phyloP scores from a whole-genome alignment of 2,888 invertebrate genomes.

The Therioaphis trifolii region DNA sequence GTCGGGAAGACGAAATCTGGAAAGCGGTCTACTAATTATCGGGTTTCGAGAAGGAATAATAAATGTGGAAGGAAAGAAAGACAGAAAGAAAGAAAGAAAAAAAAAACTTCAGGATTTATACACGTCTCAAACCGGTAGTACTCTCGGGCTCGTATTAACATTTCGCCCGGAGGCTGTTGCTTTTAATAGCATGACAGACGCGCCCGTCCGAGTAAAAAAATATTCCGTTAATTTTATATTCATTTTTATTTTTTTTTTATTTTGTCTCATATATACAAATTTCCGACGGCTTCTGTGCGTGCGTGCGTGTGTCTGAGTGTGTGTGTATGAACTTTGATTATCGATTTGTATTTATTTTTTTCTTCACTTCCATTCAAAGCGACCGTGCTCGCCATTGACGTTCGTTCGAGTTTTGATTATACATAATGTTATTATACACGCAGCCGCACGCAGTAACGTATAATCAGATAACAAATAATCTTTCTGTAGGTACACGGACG shows the following conservation, averaged over 20 bases:
- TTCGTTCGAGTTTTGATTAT: constrained; percentile 37
- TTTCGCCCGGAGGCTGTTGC: constrained; percentile 57
- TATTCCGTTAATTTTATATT: constrained; percentile 55
- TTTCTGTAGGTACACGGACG: not conserved
- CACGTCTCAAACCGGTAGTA: constrained; percentile 62
- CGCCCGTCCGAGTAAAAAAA: constrained; percentile 47
- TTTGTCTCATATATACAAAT: constrained; percentile 30
- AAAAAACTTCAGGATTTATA: constrained; percentile 51
- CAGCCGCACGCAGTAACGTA: not conserved
- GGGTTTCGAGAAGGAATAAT: constrained; percentile 42
- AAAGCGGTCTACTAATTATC: constrained; percentile 62
- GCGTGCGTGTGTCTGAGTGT: not conserved
- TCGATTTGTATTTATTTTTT: constrained; percentile 22
- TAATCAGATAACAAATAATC: constrained; percentile 45
- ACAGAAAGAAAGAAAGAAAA: not conserved
- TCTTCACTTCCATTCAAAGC: not conserved
- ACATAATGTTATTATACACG: not conserved
- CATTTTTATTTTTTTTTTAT: constrained; percentile 28
- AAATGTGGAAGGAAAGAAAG: not conserved
- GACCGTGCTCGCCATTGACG: constrained; percentile 30
- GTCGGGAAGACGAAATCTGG: constrained; percentile 55
- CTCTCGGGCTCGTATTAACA: constrained; percentile 55
- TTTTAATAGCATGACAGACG: constrained; percentile 58
- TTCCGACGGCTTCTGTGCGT: constrained; percentile 57
- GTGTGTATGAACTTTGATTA: constrained; percentile 29